Evolutionary conservation across 2,797 vertebrate species (phyloP).

Genomic region (Chelon auratus): DNA sequence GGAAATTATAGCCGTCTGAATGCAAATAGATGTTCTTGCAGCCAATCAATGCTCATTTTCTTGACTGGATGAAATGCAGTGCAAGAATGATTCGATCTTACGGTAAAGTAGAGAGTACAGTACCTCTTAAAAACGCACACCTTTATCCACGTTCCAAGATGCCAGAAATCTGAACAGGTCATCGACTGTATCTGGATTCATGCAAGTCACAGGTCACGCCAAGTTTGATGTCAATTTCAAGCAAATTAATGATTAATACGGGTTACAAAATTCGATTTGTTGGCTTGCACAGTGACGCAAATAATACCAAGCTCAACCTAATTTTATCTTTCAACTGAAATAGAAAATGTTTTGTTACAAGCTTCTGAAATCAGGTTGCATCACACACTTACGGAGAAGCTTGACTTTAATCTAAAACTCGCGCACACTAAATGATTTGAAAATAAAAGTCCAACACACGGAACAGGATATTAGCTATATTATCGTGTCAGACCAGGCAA

Average conservation of each 20-base stretch:
- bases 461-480: no score
- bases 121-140: constrained; percentile 15
- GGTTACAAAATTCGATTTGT: not conserved
- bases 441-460: no score
- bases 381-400: no score
- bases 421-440: no score
- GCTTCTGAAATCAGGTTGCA: no score
- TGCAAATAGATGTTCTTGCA: constrained; percentile 53
- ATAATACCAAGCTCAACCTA: no score
- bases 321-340: no score
- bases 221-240: not conserved
- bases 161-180: not conserved
- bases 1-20: constrained; percentile 37
- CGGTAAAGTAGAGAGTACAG: constrained; percentile 18
- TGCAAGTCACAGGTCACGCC: not conserved
- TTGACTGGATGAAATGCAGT: constrained; percentile 32
- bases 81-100: constrained; percentile 40
- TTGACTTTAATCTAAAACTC: no score
- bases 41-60: constrained; percentile 67
- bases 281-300: not conserved
- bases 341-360: no score
- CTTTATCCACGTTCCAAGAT: not conserved
- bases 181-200: not conserved
- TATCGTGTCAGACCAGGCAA: no score
- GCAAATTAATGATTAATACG: not conserved